Evolutionary conservation across 2,888 invertebrate species (phyloP).

Genomic region (Bombylius discolor): DNA sequence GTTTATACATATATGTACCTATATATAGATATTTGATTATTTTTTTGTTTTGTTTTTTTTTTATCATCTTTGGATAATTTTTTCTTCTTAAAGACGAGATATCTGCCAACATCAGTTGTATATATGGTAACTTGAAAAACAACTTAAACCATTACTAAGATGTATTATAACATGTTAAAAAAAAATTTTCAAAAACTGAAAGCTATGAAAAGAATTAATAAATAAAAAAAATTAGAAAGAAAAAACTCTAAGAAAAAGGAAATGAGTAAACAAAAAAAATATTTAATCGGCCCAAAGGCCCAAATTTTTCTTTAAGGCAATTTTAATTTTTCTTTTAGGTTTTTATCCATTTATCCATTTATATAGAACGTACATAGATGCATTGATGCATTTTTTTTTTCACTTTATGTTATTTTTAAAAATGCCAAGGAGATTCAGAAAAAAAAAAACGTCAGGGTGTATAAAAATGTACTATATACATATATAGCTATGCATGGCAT

Average conservation of each 20-base stretch:
- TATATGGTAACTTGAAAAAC: background rate
- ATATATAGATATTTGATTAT: background rate
- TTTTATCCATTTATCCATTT: background rate
- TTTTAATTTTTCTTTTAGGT: constrained; percentile 11
- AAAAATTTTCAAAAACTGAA: too few species aligned
- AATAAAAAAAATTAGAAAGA: background rate
- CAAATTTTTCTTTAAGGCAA: constrained; percentile 10
- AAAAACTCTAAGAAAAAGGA: background rate
- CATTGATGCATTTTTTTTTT: too few species aligned
- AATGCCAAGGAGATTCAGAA: too few species aligned
- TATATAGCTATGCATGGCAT: background rate
- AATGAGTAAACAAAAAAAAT: background rate
- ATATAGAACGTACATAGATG: background rate
- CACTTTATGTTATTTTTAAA: too few species aligned
- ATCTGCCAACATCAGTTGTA: background rate
- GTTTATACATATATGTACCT: too few species aligned
- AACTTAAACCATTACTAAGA: background rate
- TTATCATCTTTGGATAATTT: background rate
- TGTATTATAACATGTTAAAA: too few species aligned
- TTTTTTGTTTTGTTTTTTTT: background rate
- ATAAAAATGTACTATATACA: too few species aligned
- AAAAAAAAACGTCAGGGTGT: too few species aligned
- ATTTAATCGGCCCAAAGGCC: background rate
- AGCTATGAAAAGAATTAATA: background rate
- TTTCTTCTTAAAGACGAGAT: background rate